Conservation (phyloP, 2,113 vertebrate genomes). For the Aix galericulata region DNA sequence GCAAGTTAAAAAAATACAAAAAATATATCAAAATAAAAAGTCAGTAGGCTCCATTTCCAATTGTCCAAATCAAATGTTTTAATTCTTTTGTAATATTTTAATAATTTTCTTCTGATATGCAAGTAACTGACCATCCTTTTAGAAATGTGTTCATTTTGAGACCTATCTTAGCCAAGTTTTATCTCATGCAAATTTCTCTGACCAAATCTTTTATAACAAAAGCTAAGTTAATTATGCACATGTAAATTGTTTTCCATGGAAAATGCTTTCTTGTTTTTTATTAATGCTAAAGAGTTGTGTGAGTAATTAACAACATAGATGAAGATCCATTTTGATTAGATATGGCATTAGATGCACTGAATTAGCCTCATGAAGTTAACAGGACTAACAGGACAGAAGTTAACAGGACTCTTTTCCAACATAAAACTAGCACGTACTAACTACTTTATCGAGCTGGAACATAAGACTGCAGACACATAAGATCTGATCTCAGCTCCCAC, state of each 20-base stretch:
- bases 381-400: neutral
- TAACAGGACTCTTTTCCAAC: neutral
- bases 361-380: neutral
- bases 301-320: neutral
- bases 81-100: neutral
- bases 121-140: neutral
- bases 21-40: neutral
- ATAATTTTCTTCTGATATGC: neutral
- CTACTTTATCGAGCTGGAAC: neutral
- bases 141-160: neutral
- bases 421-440: accelerated
- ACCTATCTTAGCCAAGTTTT: neutral
- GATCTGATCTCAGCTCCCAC: neutral
- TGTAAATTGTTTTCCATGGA: neutral
- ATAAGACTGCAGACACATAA: neutral
- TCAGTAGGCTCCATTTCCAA: neutral
- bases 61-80: neutral
- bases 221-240: accelerated
- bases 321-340: neutral
- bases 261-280: neutral
- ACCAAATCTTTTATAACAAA: neutral
- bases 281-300: neutral
- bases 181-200: neutral
- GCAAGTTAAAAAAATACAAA: neutral
- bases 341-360: neutral